Conservation (phyloP, 2,888 invertebrate species). For the Congeria kusceri region DNA sequence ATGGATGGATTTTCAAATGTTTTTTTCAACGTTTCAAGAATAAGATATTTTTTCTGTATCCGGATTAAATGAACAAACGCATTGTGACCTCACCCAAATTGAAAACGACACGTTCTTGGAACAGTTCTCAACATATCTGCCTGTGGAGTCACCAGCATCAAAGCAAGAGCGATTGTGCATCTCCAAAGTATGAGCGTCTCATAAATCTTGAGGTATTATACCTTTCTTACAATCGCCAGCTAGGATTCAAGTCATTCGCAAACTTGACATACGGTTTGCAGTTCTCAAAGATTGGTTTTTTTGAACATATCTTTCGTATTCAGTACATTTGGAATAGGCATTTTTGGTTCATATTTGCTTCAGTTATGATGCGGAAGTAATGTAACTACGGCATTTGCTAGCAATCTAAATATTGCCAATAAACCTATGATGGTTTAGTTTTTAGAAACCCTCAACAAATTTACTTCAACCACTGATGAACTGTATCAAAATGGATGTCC, state of each 20-base stretch:
- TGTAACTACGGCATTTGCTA: too few relatives aligned
- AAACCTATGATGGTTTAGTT: too few relatives aligned
- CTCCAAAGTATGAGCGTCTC: not conserved
- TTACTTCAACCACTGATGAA: too few relatives aligned
- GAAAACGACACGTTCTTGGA: slow-evolving; percentile 6
- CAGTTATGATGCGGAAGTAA: too few relatives aligned
- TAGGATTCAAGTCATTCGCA: slow-evolving; percentile 36
- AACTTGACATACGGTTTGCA: slow-evolving; percentile 50
- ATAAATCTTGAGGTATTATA: slow-evolving; percentile 23
- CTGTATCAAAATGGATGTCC: too few relatives aligned
- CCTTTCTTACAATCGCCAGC: slow-evolving; percentile 34
- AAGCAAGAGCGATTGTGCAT: slow-evolving; percentile 12
- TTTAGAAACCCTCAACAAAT: too few relatives aligned
- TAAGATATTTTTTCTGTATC: not conserved
- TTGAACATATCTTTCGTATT: slow-evolving; percentile 37
- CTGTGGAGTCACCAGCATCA: slow-evolving; percentile 2
- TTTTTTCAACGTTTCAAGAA: too few relatives aligned
- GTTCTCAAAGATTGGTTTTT: slow-evolving; percentile 31
- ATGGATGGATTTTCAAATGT: too few relatives aligned
- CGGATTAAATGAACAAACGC: not conserved
- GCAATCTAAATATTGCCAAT: too few relatives aligned
- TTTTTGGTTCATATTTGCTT: too few relatives aligned
- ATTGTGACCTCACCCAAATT: not conserved
- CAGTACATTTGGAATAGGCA: slow-evolving; percentile 40
- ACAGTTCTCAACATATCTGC: slow-evolving; percentile 4